Conservation (phyloP, 2,888 invertebrate species). For the Metellina segmentata region DNA sequence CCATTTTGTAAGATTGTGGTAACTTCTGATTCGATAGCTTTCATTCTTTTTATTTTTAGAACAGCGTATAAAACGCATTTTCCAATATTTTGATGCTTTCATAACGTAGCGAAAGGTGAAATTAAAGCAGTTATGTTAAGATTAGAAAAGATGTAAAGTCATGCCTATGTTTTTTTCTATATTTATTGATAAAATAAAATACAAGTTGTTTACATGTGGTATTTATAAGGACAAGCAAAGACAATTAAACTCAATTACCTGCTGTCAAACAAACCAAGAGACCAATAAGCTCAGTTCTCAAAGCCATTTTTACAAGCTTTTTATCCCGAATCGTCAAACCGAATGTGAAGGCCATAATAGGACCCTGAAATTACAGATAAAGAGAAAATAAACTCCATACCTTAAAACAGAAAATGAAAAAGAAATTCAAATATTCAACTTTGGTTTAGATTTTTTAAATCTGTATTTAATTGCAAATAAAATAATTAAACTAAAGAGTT, state of each 20-base stretch:
- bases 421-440: no score
- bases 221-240: neutral
- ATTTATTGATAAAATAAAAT: neutral
- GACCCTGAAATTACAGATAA: conserved; percentile 84
- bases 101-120: no score
- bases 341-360: conserved; percentile 89
- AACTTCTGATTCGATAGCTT: no score
- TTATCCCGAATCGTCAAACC: conserved; percentile 87
- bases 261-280: conserved; percentile 85
- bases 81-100: no score
- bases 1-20: no score
- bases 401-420: no score
- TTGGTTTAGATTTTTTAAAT: no score
- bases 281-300: conserved; percentile 86
- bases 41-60: no score
- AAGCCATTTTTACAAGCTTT: conserved; percentile 85
- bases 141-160: neutral
- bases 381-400: neutral
- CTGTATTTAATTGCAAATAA: conserved; percentile 12
- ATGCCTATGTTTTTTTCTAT: neutral
- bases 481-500: no score
- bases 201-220: neutral
- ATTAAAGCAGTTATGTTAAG: no score
- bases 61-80: no score
- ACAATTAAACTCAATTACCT: conserved; percentile 30